These are phyloP conservation scores for Nysson spinosus DNA, from an alignment of 2,888 invertebrate species.

Conservation along the genomic window DNA sequence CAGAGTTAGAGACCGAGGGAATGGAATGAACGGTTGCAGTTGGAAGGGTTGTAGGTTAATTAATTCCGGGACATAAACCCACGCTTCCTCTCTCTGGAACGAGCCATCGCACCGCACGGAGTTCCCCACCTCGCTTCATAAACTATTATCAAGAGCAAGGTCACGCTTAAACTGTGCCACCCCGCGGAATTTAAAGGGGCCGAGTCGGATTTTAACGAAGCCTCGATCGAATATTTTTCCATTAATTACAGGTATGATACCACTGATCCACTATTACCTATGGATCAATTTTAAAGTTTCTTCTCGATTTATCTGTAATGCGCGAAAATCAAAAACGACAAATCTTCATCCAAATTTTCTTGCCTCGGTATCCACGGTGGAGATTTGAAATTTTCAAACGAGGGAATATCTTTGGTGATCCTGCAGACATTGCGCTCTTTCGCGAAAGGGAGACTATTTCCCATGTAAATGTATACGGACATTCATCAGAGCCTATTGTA, in stretches of 20 bases:
- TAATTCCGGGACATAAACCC: constrained; percentile 74
- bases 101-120: constrained; percentile 57
- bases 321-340: too few relatives aligned
- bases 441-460: constrained; percentile 66
- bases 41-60: constrained; percentile 72
- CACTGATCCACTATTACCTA: too few relatives aligned
- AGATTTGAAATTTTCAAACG: constrained; percentile 12
- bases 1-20: constrained; percentile 50
- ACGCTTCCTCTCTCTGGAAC: constrained; percentile 51
- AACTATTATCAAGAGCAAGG: constrained; percentile 75
- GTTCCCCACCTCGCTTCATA: constrained; percentile 63
- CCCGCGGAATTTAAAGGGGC: constrained; percentile 71
- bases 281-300: too few relatives aligned
- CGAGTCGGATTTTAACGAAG: constrained; percentile 53
- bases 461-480: constrained; percentile 75
- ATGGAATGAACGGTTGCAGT: constrained; percentile 55
- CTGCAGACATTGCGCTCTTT: constrained; percentile 53
- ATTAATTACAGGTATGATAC: too few relatives aligned
- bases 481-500: constrained; percentile 74
- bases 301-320: too few relatives aligned
- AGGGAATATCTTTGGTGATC: constrained; percentile 58
- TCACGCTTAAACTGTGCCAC: constrained; percentile 73
- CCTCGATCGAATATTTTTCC: too few relatives aligned
- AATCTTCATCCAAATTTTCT: too few relatives aligned
- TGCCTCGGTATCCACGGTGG: too few relatives aligned